Conservation (phyloP, 2,113 vertebrate genomes). For the Nematolebias whitei region DNA sequence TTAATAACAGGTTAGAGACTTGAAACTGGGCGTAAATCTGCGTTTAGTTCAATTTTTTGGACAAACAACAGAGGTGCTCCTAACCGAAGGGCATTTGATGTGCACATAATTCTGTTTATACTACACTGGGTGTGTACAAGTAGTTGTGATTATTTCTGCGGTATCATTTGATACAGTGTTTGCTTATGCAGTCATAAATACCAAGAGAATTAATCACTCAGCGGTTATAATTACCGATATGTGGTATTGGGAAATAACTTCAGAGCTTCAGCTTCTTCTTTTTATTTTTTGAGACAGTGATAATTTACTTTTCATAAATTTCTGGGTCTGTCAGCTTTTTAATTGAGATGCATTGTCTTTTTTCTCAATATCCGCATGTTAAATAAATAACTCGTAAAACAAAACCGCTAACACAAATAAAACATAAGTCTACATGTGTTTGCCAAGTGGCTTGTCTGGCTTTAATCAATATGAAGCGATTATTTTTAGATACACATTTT, state of each 20-base stretch:
- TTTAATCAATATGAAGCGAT: background rate
- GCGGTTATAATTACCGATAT: background rate
- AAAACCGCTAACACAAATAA: too few relatives aligned
- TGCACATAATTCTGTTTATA: background rate
- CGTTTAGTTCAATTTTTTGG: background rate
- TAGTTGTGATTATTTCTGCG: background rate
- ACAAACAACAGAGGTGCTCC: background rate
- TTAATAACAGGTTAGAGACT: too few relatives aligned
- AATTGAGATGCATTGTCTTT: too few relatives aligned
- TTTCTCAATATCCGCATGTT: too few relatives aligned
- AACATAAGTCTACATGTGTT: too few relatives aligned
- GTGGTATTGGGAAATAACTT: background rate
- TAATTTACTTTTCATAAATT: background rate
- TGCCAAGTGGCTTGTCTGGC: background rate
- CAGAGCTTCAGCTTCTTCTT: background rate
- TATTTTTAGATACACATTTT: too few relatives aligned
- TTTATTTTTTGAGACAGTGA: background rate
- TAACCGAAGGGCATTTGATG: background rate
- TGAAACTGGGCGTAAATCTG: too few relatives aligned
- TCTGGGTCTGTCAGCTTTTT: background rate
- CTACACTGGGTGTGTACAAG: background rate
- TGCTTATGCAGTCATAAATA: background rate
- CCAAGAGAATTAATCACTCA: background rate
- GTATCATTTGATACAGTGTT: background rate
- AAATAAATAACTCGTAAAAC: too few relatives aligned